Evolutionary conservation across 2,797 vertebrate genomes (phyloP), one percentile per base, ranked within the genome.

Genomic region (Scyliorhinus canicula): DNA sequence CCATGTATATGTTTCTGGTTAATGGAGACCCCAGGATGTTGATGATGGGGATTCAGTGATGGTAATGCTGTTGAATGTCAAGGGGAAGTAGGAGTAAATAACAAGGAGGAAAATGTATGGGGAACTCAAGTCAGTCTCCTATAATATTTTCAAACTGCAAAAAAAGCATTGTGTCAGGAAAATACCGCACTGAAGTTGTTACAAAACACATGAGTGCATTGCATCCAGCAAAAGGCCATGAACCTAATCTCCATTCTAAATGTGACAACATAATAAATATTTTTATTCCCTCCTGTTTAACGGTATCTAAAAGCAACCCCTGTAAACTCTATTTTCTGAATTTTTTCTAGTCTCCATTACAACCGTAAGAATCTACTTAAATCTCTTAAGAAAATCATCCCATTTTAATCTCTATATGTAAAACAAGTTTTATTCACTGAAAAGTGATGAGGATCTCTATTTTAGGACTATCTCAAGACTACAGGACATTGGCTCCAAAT

Each of bases 381-480:
- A 40, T 65, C 60, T 91, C 88, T 40, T 52, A 65, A 91, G n/a
- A 65, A 91, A 91, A 44, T n/a, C 57, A 63, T 91, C 24, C 88
- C n/a, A 91, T 91, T 91, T 44, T 63, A 82, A 47, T 82, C 26
- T 82, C 79, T 82, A 47, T 19, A 82, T 19, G 26, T 26, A 24
- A 90, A 90, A 44, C 8, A 57, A 57, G 60, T 65, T 91, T 21
- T 16, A 65, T 24, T 91, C 19, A 91, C 44, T 65, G n/a, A 65
- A 65, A 91, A 91, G n/a, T 65, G 60, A n/a, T 40, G 60, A 65
- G 60, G 21, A 6, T 44, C 16, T 65, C 60, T 21, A 91, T 40
- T 91, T 63, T 60, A 60, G 0, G 21, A 4, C 12, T n/a, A 55
- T 2, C 50, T 52, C 52, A 57, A 35, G 35, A n/a, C 86, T 60